Conservation (phyloP, 2,797 vertebrate species). For the Botia kubotai region DNA sequence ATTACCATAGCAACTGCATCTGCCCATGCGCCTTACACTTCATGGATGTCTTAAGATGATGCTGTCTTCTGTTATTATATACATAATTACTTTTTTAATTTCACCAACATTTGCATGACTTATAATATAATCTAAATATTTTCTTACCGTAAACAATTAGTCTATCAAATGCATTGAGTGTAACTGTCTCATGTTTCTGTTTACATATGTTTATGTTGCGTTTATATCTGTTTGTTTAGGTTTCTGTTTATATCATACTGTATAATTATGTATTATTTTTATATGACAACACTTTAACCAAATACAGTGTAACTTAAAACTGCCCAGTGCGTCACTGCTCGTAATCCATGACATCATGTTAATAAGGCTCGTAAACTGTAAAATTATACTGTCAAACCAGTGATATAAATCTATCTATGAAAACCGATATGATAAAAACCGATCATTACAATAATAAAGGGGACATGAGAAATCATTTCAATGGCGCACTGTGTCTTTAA, state of each 20-base stretch:
- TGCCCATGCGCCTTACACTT: constrained; percentile 45
- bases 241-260: neutral
- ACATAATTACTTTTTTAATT: neutral
- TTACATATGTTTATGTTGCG: neutral
- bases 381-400: neutral
- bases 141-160: neutral
- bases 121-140: neutral
- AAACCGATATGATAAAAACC: no score
- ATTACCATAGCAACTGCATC: constrained; percentile 65
- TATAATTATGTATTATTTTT: no score
- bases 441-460: no score
- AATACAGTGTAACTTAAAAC: neutral
- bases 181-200: neutral
- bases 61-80: neutral
- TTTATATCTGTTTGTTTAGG: neutral
- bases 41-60: constrained; percentile 6
- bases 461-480: neutral
- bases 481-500: constrained; percentile 20
- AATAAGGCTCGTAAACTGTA: neutral
- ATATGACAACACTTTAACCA: neutral
- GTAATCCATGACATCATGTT: constrained; percentile 3
- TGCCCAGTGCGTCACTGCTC: neutral
- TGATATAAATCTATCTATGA: no score
- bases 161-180: neutral
- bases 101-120: neutral